A percentile compares a stretch with the other conserved stretches of the same genome.
Evolutionary conservation across 2,113 vertebrate genomes (phyloP).

Genomic region (Gymnobelideus leadbeateri): DNA sequence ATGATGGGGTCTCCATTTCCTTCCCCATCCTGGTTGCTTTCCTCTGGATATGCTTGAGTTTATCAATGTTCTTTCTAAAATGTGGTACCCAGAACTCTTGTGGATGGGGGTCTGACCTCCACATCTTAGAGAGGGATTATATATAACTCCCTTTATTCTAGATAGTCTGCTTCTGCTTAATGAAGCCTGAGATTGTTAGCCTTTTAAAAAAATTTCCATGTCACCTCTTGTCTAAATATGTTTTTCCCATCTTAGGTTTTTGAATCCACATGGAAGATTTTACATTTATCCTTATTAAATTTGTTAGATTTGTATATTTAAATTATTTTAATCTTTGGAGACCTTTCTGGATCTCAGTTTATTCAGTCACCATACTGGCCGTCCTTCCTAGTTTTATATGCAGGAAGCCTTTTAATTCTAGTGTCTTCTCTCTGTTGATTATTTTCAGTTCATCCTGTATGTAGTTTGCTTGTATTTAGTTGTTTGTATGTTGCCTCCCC

Average conservation of each 20-base stretch:
- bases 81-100: not conserved
- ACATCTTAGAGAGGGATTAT: not conserved
- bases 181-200: too few species aligned
- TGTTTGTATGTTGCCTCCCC: too few species aligned
- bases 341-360: not conserved
- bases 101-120: too few species aligned
- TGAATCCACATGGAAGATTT: too few species aligned
- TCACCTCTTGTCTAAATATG: too few species aligned
- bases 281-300: not conserved
- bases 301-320: not conserved
- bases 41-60: not conserved
- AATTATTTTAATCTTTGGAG: not conserved
- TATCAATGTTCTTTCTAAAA: not conserved
- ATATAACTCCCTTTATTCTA: not conserved
- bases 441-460: too few species aligned
- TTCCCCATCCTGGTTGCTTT: not conserved
- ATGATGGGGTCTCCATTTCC: not conserved
- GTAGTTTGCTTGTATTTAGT: too few species aligned
- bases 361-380: too few species aligned
- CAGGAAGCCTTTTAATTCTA: not conserved
- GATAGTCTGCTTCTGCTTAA: not conserved
- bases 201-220: too few species aligned
- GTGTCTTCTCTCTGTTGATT: too few species aligned
- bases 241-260: too few species aligned
- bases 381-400: not conserved